Evolutionary conservation across 2,113 vertebrate genomes (phyloP), one percentile per base, ranked within the genome.

Genomic region (Recurvirostra avosetta): DNA sequence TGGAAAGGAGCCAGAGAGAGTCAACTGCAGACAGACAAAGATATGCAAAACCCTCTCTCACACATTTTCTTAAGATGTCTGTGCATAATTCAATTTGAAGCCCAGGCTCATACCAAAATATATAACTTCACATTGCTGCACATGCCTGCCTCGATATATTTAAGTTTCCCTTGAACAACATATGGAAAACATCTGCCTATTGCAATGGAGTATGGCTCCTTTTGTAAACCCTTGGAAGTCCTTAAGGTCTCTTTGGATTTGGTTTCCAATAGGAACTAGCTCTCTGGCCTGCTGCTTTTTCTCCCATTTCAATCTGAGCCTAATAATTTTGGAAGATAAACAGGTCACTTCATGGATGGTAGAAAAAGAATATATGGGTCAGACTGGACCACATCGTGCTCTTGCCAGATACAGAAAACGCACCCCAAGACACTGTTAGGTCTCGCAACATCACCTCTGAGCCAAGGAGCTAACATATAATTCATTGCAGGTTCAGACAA

Each of bases 101-200:
- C 71, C 90, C 74, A 47, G 94, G 95, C 97, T 97, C 84, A 93
- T 94, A 94, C 91, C 97, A 88, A 93, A 97, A 96, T 90, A 82
- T 77, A 75, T 92, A 95, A 86, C 90, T 80, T 74, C 90, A 90
- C 92, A 40, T 87, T 1, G 11, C 62, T 85, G 61, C 63, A 56
- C 95, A 96, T 75, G 92, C 88, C 90, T 92, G 94, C 74, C 83
- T 93, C 95, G 5, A 73, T 95, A 41, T 81, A 91, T 92, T 96
- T 91, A 94, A 94, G 95, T 95, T 95, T 74, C 96, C 94, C 89
- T 96, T 88, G 95, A 96, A 58, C 70, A 95, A 89, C 98, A 98
- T 98, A 97, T 98, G 97, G 98, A 96, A 97, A 95, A 95, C 98
- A 98, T 97, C 96, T 97, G 98, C 96, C 95, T 92, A 43, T 96